Evolutionary conservation across 2,797 vertebrate species (phyloP), one percentile per base, ranked within the genome.

Genomic region (Xiphophorus birchmanni): DNA sequence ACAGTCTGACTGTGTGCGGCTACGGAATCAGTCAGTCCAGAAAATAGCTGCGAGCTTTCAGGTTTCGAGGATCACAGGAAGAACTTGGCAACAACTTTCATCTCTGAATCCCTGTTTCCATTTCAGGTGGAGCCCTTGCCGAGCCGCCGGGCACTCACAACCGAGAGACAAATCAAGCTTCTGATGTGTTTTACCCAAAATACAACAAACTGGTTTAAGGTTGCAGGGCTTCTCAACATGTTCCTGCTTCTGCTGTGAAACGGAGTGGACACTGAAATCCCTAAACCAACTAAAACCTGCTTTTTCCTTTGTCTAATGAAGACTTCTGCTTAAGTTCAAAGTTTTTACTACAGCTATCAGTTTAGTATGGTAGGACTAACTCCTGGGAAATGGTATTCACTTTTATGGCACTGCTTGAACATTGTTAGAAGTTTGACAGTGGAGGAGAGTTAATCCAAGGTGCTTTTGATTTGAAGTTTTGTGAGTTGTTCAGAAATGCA

Each of bases 11-110:
- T 80, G 79, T 72, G 86, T 76, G 74, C 80, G 80, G 85, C 81
- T 83, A 84, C 87, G 74, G 89, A 90, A 88, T 84, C 81, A 86
- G 84, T 88, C 85, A 84, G 77, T 88, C 85, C 80, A n/a, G 76
- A 86, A 92, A 91, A 90, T 84, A 82, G 77, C 86, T 90, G 76
- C 75, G 80, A 87, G 84, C 86, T 79, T 89, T 86, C 74, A 32
- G 73, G 76, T 45, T 83, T 73, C 58, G 42, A 85, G 80, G 82
- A 77, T 89, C 79, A 77, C 73, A 76, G 73, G 81, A 84, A 76
- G 82, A 65, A 52, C 80, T 82, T 90, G 88, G 84, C 77, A 81
- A 45, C 67, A 75, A 56, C 79, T 77, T 82, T 81, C 80, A 88
- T 80, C 80, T 82, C 63, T 44, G 67, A 76, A 76, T 74, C 65